A percentile compares a stretch with the other conserved stretches of the same genome.
Evolutionary conservation across 2,888 invertebrate species (phyloP).

Genomic region (Dilophus febrilis): DNA sequence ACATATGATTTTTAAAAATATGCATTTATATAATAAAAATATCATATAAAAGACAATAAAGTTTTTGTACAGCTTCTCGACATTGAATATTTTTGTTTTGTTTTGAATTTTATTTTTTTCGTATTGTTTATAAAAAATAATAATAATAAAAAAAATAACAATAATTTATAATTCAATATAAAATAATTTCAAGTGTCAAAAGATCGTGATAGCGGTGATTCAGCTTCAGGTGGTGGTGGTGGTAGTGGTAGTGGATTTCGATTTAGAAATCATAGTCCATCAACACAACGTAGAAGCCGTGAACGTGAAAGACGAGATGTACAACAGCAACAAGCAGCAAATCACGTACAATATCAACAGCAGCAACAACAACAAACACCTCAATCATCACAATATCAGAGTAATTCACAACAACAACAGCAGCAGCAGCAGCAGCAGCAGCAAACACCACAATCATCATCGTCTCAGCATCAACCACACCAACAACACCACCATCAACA

Average conservation of each 20-base stretch:
- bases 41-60: too few relatives aligned
- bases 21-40: too few relatives aligned
- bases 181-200: slow-evolving; percentile 29
- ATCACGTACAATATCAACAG: not conserved
- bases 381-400: too few relatives aligned
- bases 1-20: too few relatives aligned
- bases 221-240: slow-evolving; percentile 17
- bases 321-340: not conserved
- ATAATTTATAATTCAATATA: too few relatives aligned
- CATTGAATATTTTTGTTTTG: not conserved
- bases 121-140: too few relatives aligned
- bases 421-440: too few relatives aligned
- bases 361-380: not conserved
- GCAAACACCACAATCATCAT: too few relatives aligned
- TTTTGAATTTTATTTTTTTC: slow-evolving; percentile 1
- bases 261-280: slow-evolving; percentile 30
- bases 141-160: too few relatives aligned
- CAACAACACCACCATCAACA: too few relatives aligned
- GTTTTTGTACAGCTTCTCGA: too few relatives aligned
- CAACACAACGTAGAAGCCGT: slow-evolving; percentile 23
- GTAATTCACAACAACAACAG: too few relatives aligned
- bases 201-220: slow-evolving; percentile 22
- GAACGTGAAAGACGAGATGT: slow-evolving; percentile 21
- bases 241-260: slow-evolving; percentile 12
- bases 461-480: not conserved